Evolutionary conservation across 2,113 vertebrate species (phyloP).

Genomic region (Takifugu bimaculatus): DNA sequence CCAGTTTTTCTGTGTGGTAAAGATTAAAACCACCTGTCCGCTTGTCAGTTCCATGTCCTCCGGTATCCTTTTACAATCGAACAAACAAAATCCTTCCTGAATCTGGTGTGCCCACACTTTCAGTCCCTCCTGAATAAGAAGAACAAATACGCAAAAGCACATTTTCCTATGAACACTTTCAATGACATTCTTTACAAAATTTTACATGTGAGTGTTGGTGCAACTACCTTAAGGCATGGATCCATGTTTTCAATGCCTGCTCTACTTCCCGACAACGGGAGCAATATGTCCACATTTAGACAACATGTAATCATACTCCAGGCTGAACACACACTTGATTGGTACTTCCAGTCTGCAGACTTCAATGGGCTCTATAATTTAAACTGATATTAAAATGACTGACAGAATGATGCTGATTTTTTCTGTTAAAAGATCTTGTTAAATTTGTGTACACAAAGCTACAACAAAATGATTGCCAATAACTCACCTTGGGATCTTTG

Average conservation of each 20-base stretch:
- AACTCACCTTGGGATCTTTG: slow-evolving; percentile 84
- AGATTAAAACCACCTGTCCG: slow-evolving; percentile 74
- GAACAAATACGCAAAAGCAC: too few species aligned
- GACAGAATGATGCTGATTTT: not conserved
- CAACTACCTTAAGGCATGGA: slow-evolving; percentile 78
- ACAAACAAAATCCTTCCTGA: slow-evolving; percentile 79
- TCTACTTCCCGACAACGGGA: slow-evolving; percentile 74
- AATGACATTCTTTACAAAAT: not conserved
- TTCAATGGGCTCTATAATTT: slow-evolving; percentile 79
- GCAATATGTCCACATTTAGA: slow-evolving; percentile 80
- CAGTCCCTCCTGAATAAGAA: slow-evolving; percentile 81
- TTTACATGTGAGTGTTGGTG: not conserved
- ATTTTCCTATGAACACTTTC: slow-evolving; percentile 7
- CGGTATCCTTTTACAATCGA: slow-evolving; percentile 81
- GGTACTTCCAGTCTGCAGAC: slow-evolving; percentile 94
- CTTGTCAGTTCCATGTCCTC: slow-evolving; percentile 80
- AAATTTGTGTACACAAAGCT: not conserved
- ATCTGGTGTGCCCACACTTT: slow-evolving; percentile 84
- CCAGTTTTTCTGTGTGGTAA: not conserved
- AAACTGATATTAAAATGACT: not conserved
- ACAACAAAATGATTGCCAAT: not conserved
- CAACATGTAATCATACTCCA: slow-evolving; percentile 84
- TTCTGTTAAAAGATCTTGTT: not conserved
- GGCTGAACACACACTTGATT: slow-evolving; percentile 77
- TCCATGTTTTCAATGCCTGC: slow-evolving; percentile 70